Evolutionary conservation across 92 coral and sea anemone species (phyloP).

Genomic region (Parazoanthus atlanticus): DNA sequence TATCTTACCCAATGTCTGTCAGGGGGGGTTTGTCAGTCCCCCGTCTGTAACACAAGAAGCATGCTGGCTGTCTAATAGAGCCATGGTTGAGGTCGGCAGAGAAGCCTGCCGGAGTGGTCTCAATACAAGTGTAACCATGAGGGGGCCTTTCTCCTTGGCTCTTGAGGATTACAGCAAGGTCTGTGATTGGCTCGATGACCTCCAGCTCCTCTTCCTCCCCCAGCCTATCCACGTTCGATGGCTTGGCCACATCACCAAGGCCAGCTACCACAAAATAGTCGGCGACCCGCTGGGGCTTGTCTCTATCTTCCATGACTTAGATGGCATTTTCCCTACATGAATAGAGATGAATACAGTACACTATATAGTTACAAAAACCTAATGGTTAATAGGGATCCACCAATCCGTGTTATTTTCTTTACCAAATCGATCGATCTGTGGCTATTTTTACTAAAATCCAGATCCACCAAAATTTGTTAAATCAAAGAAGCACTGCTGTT

Average conservation of each 20-base stretch:
- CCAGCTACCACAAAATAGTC: constrained; percentile 99
- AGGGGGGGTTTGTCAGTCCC: constrained; percentile 97
- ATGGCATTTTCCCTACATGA: constrained; percentile 49
- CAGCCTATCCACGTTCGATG: constrained; percentile 64
- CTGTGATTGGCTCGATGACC: constrained; percentile 94
- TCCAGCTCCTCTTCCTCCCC: constrained; percentile 69
- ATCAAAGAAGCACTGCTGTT: no score
- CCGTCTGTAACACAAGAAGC: constrained; percentile 83
- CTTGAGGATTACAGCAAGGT: constrained; percentile 92
- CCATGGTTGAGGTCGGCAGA: constrained; percentile 96
- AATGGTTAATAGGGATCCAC: no score
- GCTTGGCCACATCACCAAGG: constrained; percentile 75
- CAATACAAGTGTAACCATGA: constrained; percentile 79
- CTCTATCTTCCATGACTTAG: constrained; percentile 77
- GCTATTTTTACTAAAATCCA: no score
- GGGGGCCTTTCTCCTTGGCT: constrained; percentile 91
- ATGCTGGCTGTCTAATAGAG: constrained; percentile 90
- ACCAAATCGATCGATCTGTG: no score
- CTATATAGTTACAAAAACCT: no score
- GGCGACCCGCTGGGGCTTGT: constrained; percentile 96
- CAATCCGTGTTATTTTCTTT: not conserved
- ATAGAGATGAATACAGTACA: not conserved
- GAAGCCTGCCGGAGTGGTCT: constrained; percentile 89
- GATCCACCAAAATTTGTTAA: no score
- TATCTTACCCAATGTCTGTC: constrained; percentile 92